These are phyloP conservation scores for Ernsta delagoae DNA, from an alignment of 2,888 invertebrate genomes.

Conservation along the genomic window DNA sequence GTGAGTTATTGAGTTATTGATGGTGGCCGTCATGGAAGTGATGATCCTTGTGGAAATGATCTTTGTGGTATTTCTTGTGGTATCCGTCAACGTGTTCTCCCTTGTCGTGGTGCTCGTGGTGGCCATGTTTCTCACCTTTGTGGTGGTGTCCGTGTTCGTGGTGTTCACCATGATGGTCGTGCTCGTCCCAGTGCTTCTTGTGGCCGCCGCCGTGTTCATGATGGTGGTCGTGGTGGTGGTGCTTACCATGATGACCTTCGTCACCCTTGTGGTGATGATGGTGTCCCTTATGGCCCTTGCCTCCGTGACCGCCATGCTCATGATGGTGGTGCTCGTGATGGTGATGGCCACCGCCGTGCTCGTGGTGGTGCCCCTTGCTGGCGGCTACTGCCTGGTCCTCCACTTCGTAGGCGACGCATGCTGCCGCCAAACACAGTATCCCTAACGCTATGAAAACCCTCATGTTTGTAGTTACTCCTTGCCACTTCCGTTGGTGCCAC, in stretches of 20 bases:
- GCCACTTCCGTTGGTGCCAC: constrained; percentile 22
- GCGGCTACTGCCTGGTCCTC: constrained; percentile 78
- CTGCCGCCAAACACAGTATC: constrained; percentile 63
- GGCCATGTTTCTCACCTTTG: constrained; percentile 90
- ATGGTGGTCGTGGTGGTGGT: constrained; percentile 87
- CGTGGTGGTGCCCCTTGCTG: constrained; percentile 78
- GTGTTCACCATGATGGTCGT: constrained; percentile 87
- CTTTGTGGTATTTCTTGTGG: constrained; percentile 91
- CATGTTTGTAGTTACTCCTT: constrained; percentile 43
- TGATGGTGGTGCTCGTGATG: constrained; percentile 88
- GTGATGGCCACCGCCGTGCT: constrained; percentile 87
- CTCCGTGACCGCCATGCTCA: constrained; percentile 89
- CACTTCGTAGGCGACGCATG: constrained; percentile 59
- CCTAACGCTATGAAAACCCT: constrained; percentile 62
- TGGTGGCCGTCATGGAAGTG: too few relatives aligned
- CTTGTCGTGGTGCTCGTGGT: constrained; percentile 90
- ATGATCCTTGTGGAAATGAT: too few relatives aligned
- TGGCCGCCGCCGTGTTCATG: constrained; percentile 87
- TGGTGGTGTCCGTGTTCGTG: constrained; percentile 88
- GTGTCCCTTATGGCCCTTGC: constrained; percentile 90
- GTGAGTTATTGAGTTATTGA: too few relatives aligned
- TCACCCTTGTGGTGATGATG: constrained; percentile 92
- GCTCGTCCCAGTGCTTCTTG: constrained; percentile 87
- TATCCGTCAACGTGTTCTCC: constrained; percentile 87
- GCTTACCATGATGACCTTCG: constrained; percentile 90